Evolutionary conservation across 2,797 vertebrate species (phyloP).

Genomic region (Lepus oiostolus): DNA sequence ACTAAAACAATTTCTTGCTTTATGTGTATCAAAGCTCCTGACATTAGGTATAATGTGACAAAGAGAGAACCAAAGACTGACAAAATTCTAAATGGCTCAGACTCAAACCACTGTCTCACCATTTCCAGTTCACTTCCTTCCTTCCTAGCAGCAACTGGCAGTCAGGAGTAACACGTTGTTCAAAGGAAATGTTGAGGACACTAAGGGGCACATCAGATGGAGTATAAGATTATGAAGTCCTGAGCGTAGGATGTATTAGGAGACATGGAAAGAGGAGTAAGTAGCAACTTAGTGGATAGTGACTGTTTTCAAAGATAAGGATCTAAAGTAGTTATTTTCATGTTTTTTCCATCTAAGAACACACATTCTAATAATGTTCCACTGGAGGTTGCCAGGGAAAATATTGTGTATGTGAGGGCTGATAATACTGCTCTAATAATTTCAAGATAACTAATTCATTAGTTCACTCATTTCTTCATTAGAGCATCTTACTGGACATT

Average conservation of each 20-base stretch:
- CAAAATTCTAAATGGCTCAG: background rate
- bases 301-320: background rate
- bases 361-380: background rate
- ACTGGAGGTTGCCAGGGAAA: background rate
- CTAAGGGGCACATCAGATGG: background rate
- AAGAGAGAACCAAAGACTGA: background rate
- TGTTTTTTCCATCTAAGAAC: background rate
- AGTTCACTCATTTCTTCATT: background rate
- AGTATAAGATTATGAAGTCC: background rate
- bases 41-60: background rate
- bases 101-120: too few relatives aligned
- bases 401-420: background rate
- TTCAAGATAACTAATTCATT: background rate
- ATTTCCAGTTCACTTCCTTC: background rate
- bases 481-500: background rate
- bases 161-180: fast-evolving
- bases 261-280: background rate
- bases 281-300: background rate
- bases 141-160: background rate
- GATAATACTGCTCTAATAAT: too few relatives aligned
- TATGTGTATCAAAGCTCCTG: background rate
- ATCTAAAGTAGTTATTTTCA: background rate
- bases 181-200: background rate
- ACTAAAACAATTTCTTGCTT: background rate
- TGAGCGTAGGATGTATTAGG: background rate